Conservation (phyloP, 2,113 vertebrate species). For the Raphicerus campestris region DNA sequence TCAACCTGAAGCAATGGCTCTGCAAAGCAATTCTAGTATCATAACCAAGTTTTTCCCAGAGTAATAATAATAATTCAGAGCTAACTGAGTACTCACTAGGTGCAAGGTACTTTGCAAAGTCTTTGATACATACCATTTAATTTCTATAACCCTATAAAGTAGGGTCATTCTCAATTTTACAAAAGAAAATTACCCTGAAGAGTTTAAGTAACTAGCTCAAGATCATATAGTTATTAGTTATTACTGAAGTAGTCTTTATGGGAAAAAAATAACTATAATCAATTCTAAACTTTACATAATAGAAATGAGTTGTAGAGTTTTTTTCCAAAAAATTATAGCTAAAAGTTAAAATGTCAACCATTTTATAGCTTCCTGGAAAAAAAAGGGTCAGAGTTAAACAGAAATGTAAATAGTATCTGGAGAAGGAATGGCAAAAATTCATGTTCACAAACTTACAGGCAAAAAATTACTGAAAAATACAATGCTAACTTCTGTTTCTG, state of each 20-base stretch:
- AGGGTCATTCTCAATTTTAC: neutral
- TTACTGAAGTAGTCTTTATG: neutral
- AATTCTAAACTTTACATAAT: constrained; percentile 1
- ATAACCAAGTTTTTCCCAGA: neutral
- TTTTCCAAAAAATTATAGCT: neutral
- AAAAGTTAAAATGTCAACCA: neutral
- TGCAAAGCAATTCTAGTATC: neutral
- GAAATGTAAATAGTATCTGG: neutral
- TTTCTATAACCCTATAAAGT: neutral
- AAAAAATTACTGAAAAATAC: neutral
- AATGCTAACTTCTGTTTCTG: neutral
- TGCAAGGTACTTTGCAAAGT: neutral
- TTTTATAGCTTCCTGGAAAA: neutral
- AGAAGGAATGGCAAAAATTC: neutral
- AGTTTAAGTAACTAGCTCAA: constrained; percentile 6
- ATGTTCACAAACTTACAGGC: neutral
- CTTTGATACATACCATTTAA: neutral
- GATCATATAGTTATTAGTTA: neutral
- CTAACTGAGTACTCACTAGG: neutral
- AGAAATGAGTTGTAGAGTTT: neutral
- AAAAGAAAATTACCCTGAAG: constrained; percentile 1
- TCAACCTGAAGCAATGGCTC: neutral
- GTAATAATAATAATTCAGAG: neutral
- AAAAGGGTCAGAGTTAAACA: neutral
- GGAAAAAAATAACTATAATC: neutral